phyloP scores from a whole-genome alignment of 2,888 invertebrate genomes.

The Neelides folsomi region DNA sequence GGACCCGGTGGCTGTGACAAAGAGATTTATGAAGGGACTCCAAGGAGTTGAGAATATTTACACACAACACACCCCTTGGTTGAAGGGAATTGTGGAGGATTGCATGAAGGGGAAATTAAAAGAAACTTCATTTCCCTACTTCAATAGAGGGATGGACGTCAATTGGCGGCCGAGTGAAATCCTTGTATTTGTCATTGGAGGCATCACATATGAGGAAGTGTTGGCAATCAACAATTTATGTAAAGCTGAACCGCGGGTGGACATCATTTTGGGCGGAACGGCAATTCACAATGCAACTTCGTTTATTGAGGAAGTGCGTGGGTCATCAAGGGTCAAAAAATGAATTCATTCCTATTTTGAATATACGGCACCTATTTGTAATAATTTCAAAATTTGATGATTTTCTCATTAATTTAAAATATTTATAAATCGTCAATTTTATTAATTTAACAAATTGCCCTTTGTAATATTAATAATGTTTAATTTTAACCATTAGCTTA shows the following conservation, averaged over 20 bases:
- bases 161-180: conserved; percentile 66
- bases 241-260: conserved; percentile 54
- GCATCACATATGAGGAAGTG: conserved; percentile 92
- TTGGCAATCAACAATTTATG: conserved; percentile 69
- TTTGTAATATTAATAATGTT: too few relatives aligned
- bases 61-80: conserved; percentile 90
- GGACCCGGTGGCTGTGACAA: conserved; percentile 29
- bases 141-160: conserved; percentile 35
- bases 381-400: too few relatives aligned
- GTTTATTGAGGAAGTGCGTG: conserved; percentile 61
- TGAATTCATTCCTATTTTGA: conserved; percentile 7
- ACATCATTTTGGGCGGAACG: conserved; percentile 80
- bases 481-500: too few relatives aligned
- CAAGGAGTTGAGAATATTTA: conserved; percentile 98
- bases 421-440: too few relatives aligned
- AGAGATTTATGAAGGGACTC: conserved; percentile 47
- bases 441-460: too few relatives aligned
- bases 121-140: conserved; percentile 68
- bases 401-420: too few relatives aligned
- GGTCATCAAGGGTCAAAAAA: conserved; percentile 42
- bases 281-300: conserved; percentile 74
- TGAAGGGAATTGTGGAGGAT: conserved; percentile 80
- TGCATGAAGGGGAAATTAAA: conserved; percentile 78
- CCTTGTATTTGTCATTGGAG: conserved; percentile 93
- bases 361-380: background rate